Evolutionary conservation across 1,140 invertebrate genomes (phyloP), one percentile per base, ranked within the genome.

Genomic region (Cyrtorhinus lividipennis): DNA sequence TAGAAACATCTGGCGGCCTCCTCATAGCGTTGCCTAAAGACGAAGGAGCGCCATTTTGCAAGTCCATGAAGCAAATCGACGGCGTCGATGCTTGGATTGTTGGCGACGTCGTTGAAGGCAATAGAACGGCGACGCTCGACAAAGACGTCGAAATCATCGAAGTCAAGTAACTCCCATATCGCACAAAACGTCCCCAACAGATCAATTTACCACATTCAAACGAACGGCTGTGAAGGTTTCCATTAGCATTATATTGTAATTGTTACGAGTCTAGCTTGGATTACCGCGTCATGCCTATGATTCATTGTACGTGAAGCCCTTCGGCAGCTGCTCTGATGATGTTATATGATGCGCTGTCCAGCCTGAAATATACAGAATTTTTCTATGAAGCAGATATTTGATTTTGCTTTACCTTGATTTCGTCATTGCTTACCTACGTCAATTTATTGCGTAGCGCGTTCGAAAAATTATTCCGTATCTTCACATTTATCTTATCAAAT

Each of bases 21-120:
- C 78, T 98, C 23, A 95, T 98, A 69, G 95, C 92, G 67, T 76
- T 98, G 68, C 92, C 93, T 0, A 75, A 91, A 67, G 92, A 97
- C 76, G 85, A 95, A 76, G 94, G 94, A 1, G 91, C 90, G 30
- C 91, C 91, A n/a, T 98, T 94, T 73, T 96, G 93, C 71, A 93
- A 95, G 75, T 93, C 98, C 69, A 95, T 97, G 69, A 92, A 96
- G 71, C 94, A 95, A 72, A 86, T 90, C 71, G 94, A 97, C 78
- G 93, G 93, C 0, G 95, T 93, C 72, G 93, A 96, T 73, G 92
- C 95, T 2, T 98, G 95, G 95, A 98, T 98, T 69, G 95, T 98
- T 72, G 95, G 94, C 58, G 95, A 96, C 72, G 95, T 98, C 1
- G 94, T 97, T 72, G 96, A 95, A 74, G 95, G 95, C 27, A 92